These are phyloP conservation scores for Drosophila aldrichi DNA, from an alignment of 2,888 invertebrate genomes.

Conservation along the genomic window DNA sequence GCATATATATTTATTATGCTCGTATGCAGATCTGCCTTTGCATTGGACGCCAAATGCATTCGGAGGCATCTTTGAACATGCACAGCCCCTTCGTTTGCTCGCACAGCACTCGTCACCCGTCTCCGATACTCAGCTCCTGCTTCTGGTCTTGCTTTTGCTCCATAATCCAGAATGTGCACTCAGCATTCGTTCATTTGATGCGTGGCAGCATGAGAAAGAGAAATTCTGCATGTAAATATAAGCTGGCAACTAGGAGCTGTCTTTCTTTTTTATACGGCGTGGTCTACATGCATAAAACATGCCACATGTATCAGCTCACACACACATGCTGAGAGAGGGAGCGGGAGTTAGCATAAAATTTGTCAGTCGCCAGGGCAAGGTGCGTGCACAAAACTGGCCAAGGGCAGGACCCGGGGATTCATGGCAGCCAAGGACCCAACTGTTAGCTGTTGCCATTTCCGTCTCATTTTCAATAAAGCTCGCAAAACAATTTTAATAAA, in stretches of 20 bases:
- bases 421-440: constrained; percentile 7
- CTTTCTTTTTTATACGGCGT: constrained; percentile 19
- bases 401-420: constrained; percentile 1
- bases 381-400: constrained; percentile 36
- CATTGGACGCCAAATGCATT: constrained; percentile 42
- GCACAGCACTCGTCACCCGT: constrained; percentile 26
- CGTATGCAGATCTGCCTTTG: constrained; percentile 61
- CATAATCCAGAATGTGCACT: constrained; percentile 43
- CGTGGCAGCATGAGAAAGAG: constrained; percentile 24
- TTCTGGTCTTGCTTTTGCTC: not conserved
- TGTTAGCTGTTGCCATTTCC: constrained; percentile 21
- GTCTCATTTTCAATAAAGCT: constrained; percentile 61
- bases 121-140: not conserved
- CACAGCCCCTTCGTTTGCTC: constrained; percentile 3
- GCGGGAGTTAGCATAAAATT: constrained; percentile 35
- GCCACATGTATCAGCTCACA: constrained; percentile 13
- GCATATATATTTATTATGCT: constrained; percentile 3
- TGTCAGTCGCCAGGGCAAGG: constrained; percentile 28
- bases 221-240: constrained; percentile 68
- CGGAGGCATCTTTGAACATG: constrained; percentile 49
- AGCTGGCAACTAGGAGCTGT: constrained; percentile 32
- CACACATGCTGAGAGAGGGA: not conserved
- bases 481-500: constrained; percentile 63
- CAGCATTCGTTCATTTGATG: constrained; percentile 61
- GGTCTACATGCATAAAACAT: constrained; percentile 57